phyloP scores from a whole-genome alignment of 1,140 invertebrate species.

The Orchestia grillus region DNA sequence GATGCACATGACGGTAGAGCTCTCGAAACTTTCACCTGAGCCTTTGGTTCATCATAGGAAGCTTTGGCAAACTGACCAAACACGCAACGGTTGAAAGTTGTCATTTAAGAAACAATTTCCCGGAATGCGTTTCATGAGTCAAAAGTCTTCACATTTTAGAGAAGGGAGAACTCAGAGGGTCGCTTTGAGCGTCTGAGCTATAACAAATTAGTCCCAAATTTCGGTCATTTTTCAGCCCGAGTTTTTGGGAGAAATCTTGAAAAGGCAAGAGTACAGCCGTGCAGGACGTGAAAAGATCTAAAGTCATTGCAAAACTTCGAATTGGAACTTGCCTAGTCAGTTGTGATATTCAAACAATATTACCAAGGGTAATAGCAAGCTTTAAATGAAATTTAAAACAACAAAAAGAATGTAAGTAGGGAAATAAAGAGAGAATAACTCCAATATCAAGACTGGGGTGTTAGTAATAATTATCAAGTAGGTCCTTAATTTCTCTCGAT shows the following conservation, averaged over 20 bases:
- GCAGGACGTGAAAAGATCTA: too few relatives aligned
- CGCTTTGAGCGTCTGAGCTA: background rate
- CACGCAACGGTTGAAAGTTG: background rate
- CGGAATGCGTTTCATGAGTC: background rate
- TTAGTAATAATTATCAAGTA: too few relatives aligned
- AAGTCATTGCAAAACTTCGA: too few relatives aligned
- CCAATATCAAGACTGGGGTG: too few relatives aligned
- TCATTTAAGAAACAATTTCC: background rate
- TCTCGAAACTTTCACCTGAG: background rate
- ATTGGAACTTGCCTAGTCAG: too few relatives aligned
- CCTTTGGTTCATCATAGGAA: background rate
- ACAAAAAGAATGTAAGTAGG: too few relatives aligned
- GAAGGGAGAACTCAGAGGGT: background rate
- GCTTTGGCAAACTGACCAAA: background rate
- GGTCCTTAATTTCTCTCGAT: too few relatives aligned
- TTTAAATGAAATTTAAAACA: too few relatives aligned
- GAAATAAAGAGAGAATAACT: too few relatives aligned
- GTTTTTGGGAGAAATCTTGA: background rate
- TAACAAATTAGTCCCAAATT: background rate
- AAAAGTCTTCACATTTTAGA: background rate
- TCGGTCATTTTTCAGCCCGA: background rate
- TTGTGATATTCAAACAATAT: too few relatives aligned
- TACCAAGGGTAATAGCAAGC: too few relatives aligned
- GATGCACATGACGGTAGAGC: background rate
- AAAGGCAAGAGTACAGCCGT: background rate